phyloP scores from a whole-genome alignment of 2,888 invertebrate species.

The Bellardia pandia region DNA sequence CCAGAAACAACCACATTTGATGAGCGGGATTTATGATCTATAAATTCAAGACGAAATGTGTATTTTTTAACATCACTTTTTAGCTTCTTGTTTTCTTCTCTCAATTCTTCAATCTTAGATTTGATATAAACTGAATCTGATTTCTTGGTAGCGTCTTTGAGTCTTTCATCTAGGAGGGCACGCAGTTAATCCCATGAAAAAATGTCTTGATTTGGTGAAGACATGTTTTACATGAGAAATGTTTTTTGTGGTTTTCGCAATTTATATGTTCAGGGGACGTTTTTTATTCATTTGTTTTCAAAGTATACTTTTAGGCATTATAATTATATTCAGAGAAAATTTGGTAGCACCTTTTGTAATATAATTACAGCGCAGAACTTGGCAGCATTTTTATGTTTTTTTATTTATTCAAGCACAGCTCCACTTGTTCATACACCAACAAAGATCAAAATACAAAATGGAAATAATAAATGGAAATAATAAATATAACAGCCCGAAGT shows the following conservation, averaged over 20 bases:
- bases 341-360: too few species aligned
- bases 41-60: not conserved
- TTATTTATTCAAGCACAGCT: too few species aligned
- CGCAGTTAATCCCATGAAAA: not conserved
- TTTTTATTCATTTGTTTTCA: not conserved
- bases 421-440: too few species aligned
- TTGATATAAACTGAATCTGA: not conserved
- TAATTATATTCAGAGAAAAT: not conserved
- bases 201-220: not conserved
- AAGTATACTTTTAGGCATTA: slow-evolving; percentile 6
- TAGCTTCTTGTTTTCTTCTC: too few species aligned
- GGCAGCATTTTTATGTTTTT: too few species aligned
- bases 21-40: not conserved
- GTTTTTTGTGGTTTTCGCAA: too few species aligned
- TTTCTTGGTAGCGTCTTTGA: not conserved
- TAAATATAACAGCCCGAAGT: too few species aligned
- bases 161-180: not conserved
- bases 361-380: too few species aligned
- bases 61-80: too few species aligned
- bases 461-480: too few species aligned
- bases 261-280: not conserved
- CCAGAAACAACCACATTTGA: not conserved
- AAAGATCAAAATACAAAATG: too few species aligned
- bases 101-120: not conserved
- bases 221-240: too few species aligned